Base-by-base conservation (phyloP, 2,797 vertebrate species). In the Acomys russatus region DNA sequence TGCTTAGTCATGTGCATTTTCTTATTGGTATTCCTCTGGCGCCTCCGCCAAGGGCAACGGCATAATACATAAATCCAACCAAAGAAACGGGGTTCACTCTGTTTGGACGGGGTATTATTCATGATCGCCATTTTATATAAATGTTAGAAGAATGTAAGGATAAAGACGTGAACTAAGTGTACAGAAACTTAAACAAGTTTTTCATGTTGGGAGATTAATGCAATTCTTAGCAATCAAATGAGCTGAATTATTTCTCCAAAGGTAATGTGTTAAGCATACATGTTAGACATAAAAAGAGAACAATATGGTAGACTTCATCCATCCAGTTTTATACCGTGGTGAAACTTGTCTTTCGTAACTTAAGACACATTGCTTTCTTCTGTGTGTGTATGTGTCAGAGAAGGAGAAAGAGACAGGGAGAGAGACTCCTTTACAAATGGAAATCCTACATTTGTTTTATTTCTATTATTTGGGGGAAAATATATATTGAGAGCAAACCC, bases 21-120 rank as follows among this genome's bases (percentile, higher is more conserved):
- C 97, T 95, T 71, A 25, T 97, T 98, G 79, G n/a, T 90, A 91
- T 97, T 95, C 90, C 22, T 93, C 33, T 68, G 70, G 23, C 59
- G 51, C 44, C 92, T 84, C 22, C 2, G 86, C 49, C 8, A 1
- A 44, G 15, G 54, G 79, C 88, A 28, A 92, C 94, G 84, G 96
- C 96, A 93, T 77, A 96, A 98, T 83, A 85, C 1, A 17, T 59
- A 80, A 96, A 80, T 35, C 76, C 94, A 6, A 74, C 96, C 91
- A 15, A 77, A 96, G 6, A 56, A 91, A 96, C 95, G 97, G 91
- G 77, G 84, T 64, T 77, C 64, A 33, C 95, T 97, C 66, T 97
- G 93, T 95, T 88, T 70, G 84, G 97, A 95, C 64, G 92, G 61
- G 92, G 89, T 38, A 44, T 96, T 94, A 95, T 94, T 97, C 94